phyloP scores from a whole-genome alignment of 2,888 invertebrate species.

The Sipha maydis region DNA sequence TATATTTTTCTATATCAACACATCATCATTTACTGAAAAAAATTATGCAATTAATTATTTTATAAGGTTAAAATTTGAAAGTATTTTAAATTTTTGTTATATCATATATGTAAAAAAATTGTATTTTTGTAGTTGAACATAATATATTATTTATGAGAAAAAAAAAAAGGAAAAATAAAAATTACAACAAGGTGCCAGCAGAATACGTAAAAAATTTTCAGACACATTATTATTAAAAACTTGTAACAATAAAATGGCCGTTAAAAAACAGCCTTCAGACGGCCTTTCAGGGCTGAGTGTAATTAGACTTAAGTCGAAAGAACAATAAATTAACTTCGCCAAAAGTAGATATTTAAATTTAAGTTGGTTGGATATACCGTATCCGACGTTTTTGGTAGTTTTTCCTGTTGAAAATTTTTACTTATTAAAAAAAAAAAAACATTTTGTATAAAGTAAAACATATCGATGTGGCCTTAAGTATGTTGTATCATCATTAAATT shows the following conservation, averaged over 20 bases:
- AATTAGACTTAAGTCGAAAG: slow-evolving; percentile 41
- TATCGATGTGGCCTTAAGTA: slow-evolving; percentile 7
- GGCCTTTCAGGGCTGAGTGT: slow-evolving; percentile 49
- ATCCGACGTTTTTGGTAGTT: slow-evolving; percentile 51
- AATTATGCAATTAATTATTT: no score
- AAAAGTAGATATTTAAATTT: slow-evolving; percentile 40
- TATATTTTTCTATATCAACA: no score
- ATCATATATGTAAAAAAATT: no score
- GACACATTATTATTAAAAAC: slow-evolving; percentile 16
- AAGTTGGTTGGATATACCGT: slow-evolving; percentile 28
- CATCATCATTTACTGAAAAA: no score
- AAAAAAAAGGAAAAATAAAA: no score
- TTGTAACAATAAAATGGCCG: slow-evolving; percentile 17
- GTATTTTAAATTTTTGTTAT: no score
- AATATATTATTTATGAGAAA: no score
- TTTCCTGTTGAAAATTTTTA: slow-evolving; percentile 35
- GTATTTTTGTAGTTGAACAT: no score
- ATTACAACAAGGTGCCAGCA: background rate
- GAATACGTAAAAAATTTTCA: slow-evolving; percentile 17
- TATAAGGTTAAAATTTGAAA: no score
- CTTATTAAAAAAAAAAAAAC: slow-evolving; percentile 25
- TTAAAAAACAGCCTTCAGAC: slow-evolving; percentile 55
- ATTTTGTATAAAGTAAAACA: slow-evolving; percentile 28
- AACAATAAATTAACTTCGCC: slow-evolving; percentile 32
- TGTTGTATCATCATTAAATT: background rate